Evolutionary conservation across 2,113 vertebrate species (phyloP), one percentile per base, ranked within the genome.

Genomic region (Hucho hucho): DNA sequence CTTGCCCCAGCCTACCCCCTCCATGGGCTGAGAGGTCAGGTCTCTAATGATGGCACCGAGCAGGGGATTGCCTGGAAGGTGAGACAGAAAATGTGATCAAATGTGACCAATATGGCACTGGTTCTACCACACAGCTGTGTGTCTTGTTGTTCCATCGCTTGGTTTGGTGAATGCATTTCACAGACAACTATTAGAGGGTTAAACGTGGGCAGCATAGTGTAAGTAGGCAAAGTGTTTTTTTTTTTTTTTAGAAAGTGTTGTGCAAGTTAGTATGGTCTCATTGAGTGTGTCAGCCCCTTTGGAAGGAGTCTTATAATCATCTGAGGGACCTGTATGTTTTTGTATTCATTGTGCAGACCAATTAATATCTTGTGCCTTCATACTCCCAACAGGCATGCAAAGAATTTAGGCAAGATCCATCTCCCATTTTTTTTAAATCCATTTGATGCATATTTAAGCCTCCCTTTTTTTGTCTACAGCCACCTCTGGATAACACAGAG

Each of bases 11-110:
- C 49, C 49, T 53, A 53, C 4, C 58, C 13, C 58, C 29, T 61
- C 71, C 29, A 53, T 4, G 73, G 53, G 69, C 43, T 22, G 13
- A 49, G 59, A 22, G 49, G 61, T 24, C 25, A 3, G 63, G 46
- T n/a, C 77, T 75, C 70, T 87, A 90, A 88, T 89, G 84, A 89
- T 86, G 87, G 74, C 69, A 81, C 86, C 78, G 81, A 84, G 87
- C 75, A 77, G 85, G 77, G 56, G 75, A 75, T 80, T 69, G 76
- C 83, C 79, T 74, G 75, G 47, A 79, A 85, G 49, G 49, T 75
- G 56, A 37, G 66, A 69, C 73, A 73, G 78, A 86, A 53, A 83
- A 85, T 82, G 46, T 80, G 32, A 65, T 79, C 37, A 9, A 37
- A 37, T 37, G 9, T 43, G 37, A 43, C 80, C 81, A 87, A 81